Conservation (phyloP, 1,140 invertebrate species). For the Drosophila punjabiensis region DNA sequence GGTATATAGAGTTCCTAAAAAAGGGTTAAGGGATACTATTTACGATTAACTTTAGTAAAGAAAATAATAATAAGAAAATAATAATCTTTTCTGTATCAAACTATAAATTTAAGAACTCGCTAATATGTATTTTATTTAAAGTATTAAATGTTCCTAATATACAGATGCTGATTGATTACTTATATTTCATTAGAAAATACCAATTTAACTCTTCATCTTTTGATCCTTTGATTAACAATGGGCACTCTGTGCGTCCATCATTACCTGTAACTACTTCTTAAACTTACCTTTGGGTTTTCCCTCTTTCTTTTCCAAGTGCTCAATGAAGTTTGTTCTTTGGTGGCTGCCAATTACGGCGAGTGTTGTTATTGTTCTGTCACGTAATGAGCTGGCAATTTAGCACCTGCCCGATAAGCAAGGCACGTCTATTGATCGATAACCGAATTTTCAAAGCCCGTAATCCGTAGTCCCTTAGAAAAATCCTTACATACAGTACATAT, state of each 20-base stretch:
- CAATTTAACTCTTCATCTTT: background rate
- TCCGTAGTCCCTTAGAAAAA: background rate
- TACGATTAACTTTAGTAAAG: no score
- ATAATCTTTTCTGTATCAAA: no score
- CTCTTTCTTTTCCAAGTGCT: constrained; percentile 11
- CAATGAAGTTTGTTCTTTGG: constrained; percentile 39
- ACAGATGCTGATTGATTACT: no score
- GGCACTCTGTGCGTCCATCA: constrained; percentile 27
- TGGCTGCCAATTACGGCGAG: constrained; percentile 52
- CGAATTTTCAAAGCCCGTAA: constrained; percentile 7
- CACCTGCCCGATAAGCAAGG: constrained; percentile 61
- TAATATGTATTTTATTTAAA: background rate
- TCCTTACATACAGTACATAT: background rate
- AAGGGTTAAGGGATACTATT: background rate
- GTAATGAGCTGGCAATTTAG: constrained; percentile 78
- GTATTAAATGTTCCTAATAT: background rate
- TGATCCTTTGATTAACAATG: constrained; percentile 4
- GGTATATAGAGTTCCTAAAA: constrained; percentile 12
- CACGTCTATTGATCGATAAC: constrained; percentile 59
- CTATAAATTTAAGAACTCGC: background rate
- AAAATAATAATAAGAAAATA: no score
- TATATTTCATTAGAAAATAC: rapidly evolving
- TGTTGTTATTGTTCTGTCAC: constrained; percentile 69
- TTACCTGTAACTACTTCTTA: background rate
- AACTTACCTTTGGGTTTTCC: constrained; percentile 12